phyloP scores from a whole-genome alignment of 2,113 vertebrate genomes.

The Thunnus thynnus region DNA sequence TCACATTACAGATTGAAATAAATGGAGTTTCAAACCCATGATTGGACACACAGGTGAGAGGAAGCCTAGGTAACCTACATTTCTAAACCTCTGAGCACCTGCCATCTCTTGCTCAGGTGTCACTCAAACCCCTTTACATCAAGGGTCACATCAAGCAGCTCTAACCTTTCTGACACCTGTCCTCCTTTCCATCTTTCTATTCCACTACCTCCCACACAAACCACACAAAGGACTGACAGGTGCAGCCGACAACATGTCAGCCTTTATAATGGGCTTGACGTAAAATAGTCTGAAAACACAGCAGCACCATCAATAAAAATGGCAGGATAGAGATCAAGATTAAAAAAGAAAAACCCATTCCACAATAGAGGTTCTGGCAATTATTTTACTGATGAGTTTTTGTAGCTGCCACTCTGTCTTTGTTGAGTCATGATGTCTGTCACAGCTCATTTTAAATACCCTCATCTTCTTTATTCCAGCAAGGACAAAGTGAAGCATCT shows the following conservation, averaged over 20 bases:
- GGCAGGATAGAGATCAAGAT: neutral
- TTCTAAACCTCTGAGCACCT: slow-evolving; percentile 17
- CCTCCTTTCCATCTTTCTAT: slow-evolving; percentile 17
- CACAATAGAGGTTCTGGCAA: slow-evolving; percentile 1
- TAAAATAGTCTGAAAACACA: slow-evolving; percentile 23
- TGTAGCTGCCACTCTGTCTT: slow-evolving; percentile 1
- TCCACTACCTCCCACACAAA: slow-evolving; percentile 5
- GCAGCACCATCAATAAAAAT: slow-evolving; percentile 15
- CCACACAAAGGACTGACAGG: slow-evolving; percentile 30
- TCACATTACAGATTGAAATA: neutral
- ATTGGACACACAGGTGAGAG: neutral
- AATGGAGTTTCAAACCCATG: neutral
- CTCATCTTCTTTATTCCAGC: slow-evolving; percentile 17
- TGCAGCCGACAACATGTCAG: slow-evolving; percentile 44
- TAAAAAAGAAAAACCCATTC: neutral
- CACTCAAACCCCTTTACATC: slow-evolving; percentile 41
- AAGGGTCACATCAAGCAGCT: slow-evolving; percentile 41
- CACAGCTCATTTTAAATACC: slow-evolving; percentile 1
- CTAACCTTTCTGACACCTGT: slow-evolving; percentile 24
- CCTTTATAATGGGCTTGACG: slow-evolving; percentile 16
- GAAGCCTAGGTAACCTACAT: neutral
- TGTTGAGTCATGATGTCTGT: slow-evolving; percentile 17
- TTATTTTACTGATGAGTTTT: slow-evolving; percentile 12
- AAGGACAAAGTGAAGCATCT: slow-evolving; percentile 31
- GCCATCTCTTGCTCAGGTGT: slow-evolving; percentile 15